Evolutionary conservation across 37 sponge, comb jelly and placozoan species (phyloP), one percentile per base, ranked within the genome.

Genomic region (Oopsacas minuta): DNA sequence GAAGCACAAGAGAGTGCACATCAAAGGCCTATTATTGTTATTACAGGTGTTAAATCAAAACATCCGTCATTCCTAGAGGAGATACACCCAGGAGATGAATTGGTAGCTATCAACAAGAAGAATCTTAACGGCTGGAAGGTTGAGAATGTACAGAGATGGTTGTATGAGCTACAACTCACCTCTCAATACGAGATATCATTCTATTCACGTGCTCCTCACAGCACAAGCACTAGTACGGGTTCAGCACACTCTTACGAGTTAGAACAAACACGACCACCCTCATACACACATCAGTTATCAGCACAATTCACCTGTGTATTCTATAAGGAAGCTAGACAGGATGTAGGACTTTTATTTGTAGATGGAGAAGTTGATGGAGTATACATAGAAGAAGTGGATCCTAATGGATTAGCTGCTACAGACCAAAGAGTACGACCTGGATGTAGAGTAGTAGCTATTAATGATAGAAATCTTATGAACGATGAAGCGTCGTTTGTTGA

Each of bases 101-200:
- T 61, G 75, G 75, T 61, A n/a, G 75, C 75, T 3, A 61, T 61
- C 30, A 61, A 61, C 75, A 61, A 61, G 30, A 10, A 61, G 75
- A 61, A 61, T 12, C 75, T 61, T 5, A 3, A 25, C 30, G 75
- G 75, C 28, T 61, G 30, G 22, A 61, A 61, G 75, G 75, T n/a
- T 25, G 75, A 61, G 75, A 61, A 34, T 12, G 75, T 61, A 3
- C 75, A 61, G 75, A 10, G 20, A 3, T 61, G 75, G 75, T 12
- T 61, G 75, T n/a, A 61, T 34, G 75, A 61, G 20, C 30, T 61
- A n/a, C 75, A 34, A 3, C 5, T 5, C 30, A n/a, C 20, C 1
- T 12, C 75, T 12, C 75, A 61, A n/a, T 61, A 61, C 75, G 75
- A 61, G 22, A 61, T 61, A 10, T 61, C 75, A 32, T 61, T 61